Conservation (phyloP, 2,888 invertebrate species). For the Nycteola revayana region DNA sequence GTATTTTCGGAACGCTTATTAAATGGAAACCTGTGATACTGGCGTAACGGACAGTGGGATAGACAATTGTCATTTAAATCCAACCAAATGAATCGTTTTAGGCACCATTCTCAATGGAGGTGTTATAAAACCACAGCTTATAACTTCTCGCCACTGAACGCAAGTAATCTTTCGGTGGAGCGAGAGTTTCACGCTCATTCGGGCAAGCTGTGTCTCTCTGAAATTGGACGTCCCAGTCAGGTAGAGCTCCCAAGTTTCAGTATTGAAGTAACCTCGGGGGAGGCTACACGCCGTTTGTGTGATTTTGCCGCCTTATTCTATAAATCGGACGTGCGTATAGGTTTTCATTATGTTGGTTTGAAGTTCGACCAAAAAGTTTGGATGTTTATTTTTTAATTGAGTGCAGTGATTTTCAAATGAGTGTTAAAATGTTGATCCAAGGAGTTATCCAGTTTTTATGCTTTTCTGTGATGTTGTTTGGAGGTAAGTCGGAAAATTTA, state of each 20-base stretch:
- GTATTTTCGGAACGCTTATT: slow-evolving; percentile 29
- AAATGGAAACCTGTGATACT: slow-evolving; percentile 40
- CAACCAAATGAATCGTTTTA: slow-evolving; percentile 47
- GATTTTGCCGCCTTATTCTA: slow-evolving; percentile 33
- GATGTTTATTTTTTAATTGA: slow-evolving; percentile 13
- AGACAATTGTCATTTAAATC: slow-evolving; percentile 52
- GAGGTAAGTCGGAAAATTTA: slow-evolving; percentile 70
- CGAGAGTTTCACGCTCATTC: slow-evolving; percentile 14
- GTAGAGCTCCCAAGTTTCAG: slow-evolving; percentile 42
- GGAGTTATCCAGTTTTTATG: slow-evolving; percentile 45
- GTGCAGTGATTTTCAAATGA: slow-evolving; percentile 37
- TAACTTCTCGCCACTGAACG: slow-evolving; percentile 9
- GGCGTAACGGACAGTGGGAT: slow-evolving; percentile 39
- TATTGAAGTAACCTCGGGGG: slow-evolving; percentile 38
- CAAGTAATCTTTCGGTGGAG: slow-evolving; percentile 20
- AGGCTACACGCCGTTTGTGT: slow-evolving; percentile 35
- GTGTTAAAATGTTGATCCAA: slow-evolving; percentile 51
- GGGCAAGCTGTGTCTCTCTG: slow-evolving; percentile 28
- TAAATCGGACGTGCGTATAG: slow-evolving; percentile 29
- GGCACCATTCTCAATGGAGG: slow-evolving; percentile 30
- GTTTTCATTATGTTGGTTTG: slow-evolving; percentile 29
- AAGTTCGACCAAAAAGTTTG: slow-evolving; percentile 13
- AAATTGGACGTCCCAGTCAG: slow-evolving; percentile 43
- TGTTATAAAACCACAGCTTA: slow-evolving; percentile 28
- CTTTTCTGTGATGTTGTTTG: slow-evolving; percentile 55